These are phyloP conservation scores for Poeciliopsis paucimaculata DNA, from an alignment of 2,797 vertebrate species.

Conservation along the genomic window DNA sequence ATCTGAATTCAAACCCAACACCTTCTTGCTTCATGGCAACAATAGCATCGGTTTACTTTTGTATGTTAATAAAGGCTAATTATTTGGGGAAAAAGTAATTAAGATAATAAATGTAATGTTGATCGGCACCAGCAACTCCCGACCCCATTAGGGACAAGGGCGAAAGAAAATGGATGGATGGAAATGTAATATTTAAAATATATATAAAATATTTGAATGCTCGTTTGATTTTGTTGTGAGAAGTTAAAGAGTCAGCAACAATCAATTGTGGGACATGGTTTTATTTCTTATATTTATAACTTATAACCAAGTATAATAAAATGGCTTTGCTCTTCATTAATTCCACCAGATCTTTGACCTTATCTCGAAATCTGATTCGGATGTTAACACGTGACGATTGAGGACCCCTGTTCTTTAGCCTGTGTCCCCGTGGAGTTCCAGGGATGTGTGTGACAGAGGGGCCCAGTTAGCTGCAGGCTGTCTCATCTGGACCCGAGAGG, in stretches of 20 bases:
- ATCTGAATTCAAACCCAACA: neutral
- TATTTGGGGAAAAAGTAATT: neutral
- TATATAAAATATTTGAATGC: too few relatives aligned
- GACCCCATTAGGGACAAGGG: too few relatives aligned
- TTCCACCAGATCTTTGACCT: neutral
- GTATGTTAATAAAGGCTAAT: neutral
- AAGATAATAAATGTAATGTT: neutral
- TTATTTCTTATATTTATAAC: neutral
- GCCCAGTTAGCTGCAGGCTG: slow-evolving; percentile 38
- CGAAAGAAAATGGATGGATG: too few relatives aligned
- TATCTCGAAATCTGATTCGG: neutral
- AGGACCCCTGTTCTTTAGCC: neutral
- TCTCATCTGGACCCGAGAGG: slow-evolving; percentile 39
- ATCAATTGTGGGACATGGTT: neutral
- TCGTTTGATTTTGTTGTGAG: too few relatives aligned
- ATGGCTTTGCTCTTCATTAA: neutral
- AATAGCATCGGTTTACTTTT: neutral
- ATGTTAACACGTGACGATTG: neutral
- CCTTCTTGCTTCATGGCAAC: neutral
- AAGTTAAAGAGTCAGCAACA: neutral
- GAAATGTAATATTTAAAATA: too few relatives aligned
- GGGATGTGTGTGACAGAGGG: slow-evolving; percentile 19
- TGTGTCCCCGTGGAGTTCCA: slow-evolving; percentile 3
- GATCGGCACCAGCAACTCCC: too few relatives aligned
- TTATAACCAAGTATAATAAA: neutral